Evolutionary conservation across 2,113 vertebrate genomes (phyloP).

Genomic region (Tautogolabrus adspersus): DNA sequence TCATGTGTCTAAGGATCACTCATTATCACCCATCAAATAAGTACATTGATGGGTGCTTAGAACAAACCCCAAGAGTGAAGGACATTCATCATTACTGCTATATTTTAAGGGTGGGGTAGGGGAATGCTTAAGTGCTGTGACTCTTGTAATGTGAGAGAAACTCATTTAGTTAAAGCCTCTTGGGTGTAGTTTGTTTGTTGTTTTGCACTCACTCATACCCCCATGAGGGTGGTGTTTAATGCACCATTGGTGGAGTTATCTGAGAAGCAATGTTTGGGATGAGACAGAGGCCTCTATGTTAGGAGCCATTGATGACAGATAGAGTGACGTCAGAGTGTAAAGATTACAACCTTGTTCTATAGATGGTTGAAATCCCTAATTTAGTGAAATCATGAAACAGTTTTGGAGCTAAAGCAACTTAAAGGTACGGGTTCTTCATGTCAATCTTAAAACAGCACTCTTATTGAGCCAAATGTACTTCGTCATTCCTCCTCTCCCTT

Average conservation of each 20-base stretch:
- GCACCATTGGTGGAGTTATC: constrained; percentile 18
- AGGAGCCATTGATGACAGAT: background rate
- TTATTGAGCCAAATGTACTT: too few relatives aligned
- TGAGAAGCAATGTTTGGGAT: constrained; percentile 18
- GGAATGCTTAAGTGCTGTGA: constrained; percentile 40
- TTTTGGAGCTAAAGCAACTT: too few relatives aligned
- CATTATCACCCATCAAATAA: constrained; percentile 58
- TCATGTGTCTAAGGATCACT: constrained; percentile 68
- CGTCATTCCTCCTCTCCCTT: too few relatives aligned
- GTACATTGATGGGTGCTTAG: constrained; percentile 31
- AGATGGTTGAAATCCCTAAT: too few relatives aligned
- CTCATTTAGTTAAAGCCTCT: constrained; percentile 64
- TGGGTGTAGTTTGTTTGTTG: constrained; percentile 57
- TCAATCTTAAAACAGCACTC: too few relatives aligned
- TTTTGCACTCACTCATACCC: constrained; percentile 40
- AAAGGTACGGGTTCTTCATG: too few relatives aligned
- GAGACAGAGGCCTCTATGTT: constrained; percentile 12
- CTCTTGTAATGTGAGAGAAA: constrained; percentile 65
- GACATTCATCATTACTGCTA: constrained; percentile 63
- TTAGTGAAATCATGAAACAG: too few relatives aligned
- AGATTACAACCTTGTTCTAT: background rate
- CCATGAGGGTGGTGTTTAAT: constrained; percentile 48
- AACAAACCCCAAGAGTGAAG: constrained; percentile 46
- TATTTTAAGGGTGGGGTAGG: constrained; percentile 43
- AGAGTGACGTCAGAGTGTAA: background rate